phyloP scores from a whole-genome alignment of 2,113 vertebrate genomes.

The Elephantulus edwardii region DNA sequence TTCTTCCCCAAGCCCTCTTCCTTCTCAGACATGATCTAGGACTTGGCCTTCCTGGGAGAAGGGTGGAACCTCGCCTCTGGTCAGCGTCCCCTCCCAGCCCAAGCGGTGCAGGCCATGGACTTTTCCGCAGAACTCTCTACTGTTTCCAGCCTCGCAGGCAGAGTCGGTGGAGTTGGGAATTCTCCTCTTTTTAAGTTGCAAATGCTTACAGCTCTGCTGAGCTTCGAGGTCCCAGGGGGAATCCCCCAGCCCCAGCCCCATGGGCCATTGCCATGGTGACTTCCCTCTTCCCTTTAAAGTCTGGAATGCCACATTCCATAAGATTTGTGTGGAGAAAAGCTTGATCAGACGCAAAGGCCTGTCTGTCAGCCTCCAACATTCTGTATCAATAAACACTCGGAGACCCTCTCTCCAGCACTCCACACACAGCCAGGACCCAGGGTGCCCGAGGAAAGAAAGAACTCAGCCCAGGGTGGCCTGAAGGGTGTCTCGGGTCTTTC shows the following conservation, averaged over 20 bases:
- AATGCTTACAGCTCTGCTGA: conserved; percentile 49
- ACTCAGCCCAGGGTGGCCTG: fast-evolving
- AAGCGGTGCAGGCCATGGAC: neutral
- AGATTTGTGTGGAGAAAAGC: conserved; percentile 61
- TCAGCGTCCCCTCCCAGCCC: neutral
- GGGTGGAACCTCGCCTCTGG: no score
- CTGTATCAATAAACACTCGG: conserved; percentile 70
- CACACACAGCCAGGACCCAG: no score
- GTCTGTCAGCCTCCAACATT: conserved; percentile 58
- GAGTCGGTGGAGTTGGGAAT: neutral
- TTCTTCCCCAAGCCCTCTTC: neutral
- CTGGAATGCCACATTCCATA: conserved; percentile 52
- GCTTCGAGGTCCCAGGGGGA: conserved; percentile 53
- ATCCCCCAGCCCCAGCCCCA: conserved; percentile 53
- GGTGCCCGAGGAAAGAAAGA: neutral
- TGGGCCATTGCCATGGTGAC: conserved; percentile 47
- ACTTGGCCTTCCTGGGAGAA: neutral
- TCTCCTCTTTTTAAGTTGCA: conserved; percentile 23
- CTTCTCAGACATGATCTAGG: fast-evolving
- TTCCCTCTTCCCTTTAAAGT: conserved; percentile 59
- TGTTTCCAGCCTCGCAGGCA: neutral
- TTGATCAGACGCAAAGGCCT: conserved; percentile 66
- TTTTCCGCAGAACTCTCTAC: neutral
- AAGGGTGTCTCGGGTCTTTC: neutral
- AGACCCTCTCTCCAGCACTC: neutral